phyloP scores from a whole-genome alignment of 2,797 vertebrate species.

The Coluber constrictor region DNA sequence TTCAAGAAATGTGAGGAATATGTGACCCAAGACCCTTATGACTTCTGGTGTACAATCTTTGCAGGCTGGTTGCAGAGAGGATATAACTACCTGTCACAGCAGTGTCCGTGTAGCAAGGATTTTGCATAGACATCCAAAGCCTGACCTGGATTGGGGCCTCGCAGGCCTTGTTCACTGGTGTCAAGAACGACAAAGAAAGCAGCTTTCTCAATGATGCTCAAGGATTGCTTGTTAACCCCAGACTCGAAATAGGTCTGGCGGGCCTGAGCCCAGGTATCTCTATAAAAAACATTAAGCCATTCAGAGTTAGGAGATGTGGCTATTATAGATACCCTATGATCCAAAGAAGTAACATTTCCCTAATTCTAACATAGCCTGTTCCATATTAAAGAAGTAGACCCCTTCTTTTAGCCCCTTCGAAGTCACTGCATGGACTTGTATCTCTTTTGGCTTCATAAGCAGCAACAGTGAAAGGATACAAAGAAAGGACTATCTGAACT shows the following conservation, averaged over 20 bases:
- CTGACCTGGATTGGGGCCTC: conserved; percentile 71
- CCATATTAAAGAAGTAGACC: background rate
- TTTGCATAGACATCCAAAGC: conserved; percentile 83
- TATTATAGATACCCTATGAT: background rate
- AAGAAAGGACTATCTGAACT: background rate
- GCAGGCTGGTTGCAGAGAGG: background rate
- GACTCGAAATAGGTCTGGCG: conserved; percentile 75
- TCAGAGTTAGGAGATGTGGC: background rate
- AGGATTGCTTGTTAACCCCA: conserved; percentile 74
- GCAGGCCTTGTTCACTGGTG: conserved; percentile 78
- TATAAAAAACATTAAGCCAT: conserved; percentile 39
- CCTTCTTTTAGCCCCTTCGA: too few species aligned
- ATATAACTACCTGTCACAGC: conserved; percentile 81
- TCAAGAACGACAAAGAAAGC: conserved; percentile 89
- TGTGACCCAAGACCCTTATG: background rate
- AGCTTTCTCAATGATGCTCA: conserved; percentile 83
- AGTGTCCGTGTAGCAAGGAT: conserved; percentile 82
- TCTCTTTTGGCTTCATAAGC: background rate
- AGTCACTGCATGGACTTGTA: background rate
- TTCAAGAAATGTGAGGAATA: background rate
- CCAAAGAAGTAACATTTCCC: background rate
- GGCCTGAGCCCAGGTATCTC: conserved; percentile 82
- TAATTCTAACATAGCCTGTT: background rate
- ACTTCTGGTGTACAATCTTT: too few species aligned
- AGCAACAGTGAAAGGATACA: background rate